phyloP scores from a whole-genome alignment of 2,113 vertebrate genomes.

The Paradoxurus hermaphroditus region DNA sequence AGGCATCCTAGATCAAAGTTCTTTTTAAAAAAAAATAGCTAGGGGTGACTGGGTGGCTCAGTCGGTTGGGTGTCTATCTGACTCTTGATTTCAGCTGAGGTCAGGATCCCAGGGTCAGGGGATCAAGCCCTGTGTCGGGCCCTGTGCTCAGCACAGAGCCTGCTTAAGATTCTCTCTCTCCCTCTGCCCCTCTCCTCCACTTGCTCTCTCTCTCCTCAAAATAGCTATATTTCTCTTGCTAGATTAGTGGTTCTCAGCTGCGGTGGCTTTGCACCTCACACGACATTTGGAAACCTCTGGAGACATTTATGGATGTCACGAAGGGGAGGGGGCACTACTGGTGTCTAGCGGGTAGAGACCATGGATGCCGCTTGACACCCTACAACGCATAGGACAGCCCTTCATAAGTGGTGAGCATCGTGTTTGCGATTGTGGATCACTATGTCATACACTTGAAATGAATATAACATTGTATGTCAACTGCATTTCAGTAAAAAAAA shows the following conservation, averaged over 20 bases:
- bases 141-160: no score
- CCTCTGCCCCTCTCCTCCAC: no score
- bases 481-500: not conserved
- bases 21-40: not conserved
- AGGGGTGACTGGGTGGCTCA: no score
- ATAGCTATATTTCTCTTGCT: not conserved
- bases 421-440: not conserved
- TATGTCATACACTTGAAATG: not conserved
- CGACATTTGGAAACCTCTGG: not conserved
- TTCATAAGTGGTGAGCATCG: not conserved
- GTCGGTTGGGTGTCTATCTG: no score
- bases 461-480: not conserved
- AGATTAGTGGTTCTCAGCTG: not conserved
- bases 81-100: no score
- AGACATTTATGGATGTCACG: not conserved
- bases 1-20: not conserved
- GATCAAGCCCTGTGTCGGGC: no score
- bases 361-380: not conserved
- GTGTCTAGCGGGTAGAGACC: not conserved
- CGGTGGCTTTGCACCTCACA: not conserved
- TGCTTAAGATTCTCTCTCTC: no score
- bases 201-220: not conserved
- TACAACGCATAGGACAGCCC: not conserved
- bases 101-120: no score
- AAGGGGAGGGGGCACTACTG: no score